phyloP scores from a whole-genome alignment of 2,113 vertebrate genomes.

The Neolamprologus caudopunctatus region DNA sequence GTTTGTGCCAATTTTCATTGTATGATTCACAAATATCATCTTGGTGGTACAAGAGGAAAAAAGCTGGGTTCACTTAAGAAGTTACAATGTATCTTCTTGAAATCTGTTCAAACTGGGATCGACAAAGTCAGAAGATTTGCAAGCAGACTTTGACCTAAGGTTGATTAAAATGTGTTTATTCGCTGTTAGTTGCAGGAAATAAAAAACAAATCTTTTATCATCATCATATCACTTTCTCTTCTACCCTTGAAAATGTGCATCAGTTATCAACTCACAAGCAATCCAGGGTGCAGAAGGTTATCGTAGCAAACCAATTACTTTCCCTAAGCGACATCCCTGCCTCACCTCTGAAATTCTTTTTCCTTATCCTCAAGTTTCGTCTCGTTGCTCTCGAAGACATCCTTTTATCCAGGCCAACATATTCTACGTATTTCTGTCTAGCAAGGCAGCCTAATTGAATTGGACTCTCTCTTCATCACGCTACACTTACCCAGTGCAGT shows the following conservation, averaged over 20 bases:
- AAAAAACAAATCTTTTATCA: background rate
- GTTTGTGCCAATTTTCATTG: background rate
- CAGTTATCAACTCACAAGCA: background rate
- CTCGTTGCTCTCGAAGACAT: background rate
- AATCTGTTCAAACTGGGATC: background rate
- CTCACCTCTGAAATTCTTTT: background rate
- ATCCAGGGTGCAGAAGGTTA: background rate
- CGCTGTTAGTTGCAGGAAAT: background rate
- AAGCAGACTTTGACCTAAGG: background rate
- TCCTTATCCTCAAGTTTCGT: background rate
- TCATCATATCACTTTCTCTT: background rate
- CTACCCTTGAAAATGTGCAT: background rate
- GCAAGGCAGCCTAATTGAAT: conserved; percentile 55
- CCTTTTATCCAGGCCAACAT: background rate
- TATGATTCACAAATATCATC: background rate
- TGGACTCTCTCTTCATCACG: conserved; percentile 44
- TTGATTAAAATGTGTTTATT: background rate
- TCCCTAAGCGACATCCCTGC: conserved; percentile 9
- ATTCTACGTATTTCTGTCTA: conserved; percentile 33
- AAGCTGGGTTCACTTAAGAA: background rate
- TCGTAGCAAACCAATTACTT: conserved; percentile 34
- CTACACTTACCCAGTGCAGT: conserved; percentile 34
- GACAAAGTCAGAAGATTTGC: background rate
- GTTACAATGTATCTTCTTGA: background rate
- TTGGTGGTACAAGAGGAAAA: background rate